These are phyloP conservation scores for Gymnodraco acuticeps DNA, from an alignment of 2,797 vertebrate genomes.

Conservation along the genomic window DNA sequence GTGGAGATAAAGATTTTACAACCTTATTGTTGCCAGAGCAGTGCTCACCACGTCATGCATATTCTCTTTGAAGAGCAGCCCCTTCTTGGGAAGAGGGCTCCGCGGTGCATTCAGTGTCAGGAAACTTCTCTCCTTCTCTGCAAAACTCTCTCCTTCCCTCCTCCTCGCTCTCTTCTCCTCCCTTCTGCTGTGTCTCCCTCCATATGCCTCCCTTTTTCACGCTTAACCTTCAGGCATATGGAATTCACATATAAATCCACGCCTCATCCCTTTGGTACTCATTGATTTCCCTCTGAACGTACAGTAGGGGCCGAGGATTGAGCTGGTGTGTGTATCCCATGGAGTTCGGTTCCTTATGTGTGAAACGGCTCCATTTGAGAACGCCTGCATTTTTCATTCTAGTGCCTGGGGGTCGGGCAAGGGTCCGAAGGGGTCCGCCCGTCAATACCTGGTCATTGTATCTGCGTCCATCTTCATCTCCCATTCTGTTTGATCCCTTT, in stretches of 20 bases:
- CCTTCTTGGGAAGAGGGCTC: slow-evolving; percentile 62
- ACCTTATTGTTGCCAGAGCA: slow-evolving; percentile 73
- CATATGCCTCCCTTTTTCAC: slow-evolving; percentile 60
- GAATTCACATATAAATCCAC: slow-evolving; percentile 73
- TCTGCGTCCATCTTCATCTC: slow-evolving; percentile 80
- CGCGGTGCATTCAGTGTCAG: slow-evolving; percentile 63
- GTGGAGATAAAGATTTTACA: slow-evolving; percentile 80
- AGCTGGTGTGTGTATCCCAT: slow-evolving; percentile 37
- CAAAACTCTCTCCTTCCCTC: slow-evolving; percentile 54
- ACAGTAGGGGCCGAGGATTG: slow-evolving; percentile 55
- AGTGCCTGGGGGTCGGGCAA: slow-evolving; percentile 64
- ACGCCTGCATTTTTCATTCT: slow-evolving; percentile 72
- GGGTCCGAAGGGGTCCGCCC: slow-evolving; percentile 63
- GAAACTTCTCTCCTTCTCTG: slow-evolving; percentile 64
- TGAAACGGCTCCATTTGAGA: slow-evolving; percentile 68
- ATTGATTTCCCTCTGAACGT: slow-evolving; percentile 75
- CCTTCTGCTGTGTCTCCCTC: slow-evolving; percentile 53
- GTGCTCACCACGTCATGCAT: slow-evolving; percentile 71
- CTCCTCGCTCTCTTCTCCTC: slow-evolving; percentile 51
- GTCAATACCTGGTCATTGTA: slow-evolving; percentile 84
- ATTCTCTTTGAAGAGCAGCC: slow-evolving; percentile 79
- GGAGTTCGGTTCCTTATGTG: slow-evolving; percentile 57
- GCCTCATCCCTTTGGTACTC: slow-evolving; percentile 66
- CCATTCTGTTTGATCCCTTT: slow-evolving; percentile 83
- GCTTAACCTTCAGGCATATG: slow-evolving; percentile 77